A percentile compares a stretch with the other conserved stretches of the same genome.
Evolutionary conservation across 2,113 vertebrate genomes (phyloP).

Genomic region (Alaudala cheleensis): DNA sequence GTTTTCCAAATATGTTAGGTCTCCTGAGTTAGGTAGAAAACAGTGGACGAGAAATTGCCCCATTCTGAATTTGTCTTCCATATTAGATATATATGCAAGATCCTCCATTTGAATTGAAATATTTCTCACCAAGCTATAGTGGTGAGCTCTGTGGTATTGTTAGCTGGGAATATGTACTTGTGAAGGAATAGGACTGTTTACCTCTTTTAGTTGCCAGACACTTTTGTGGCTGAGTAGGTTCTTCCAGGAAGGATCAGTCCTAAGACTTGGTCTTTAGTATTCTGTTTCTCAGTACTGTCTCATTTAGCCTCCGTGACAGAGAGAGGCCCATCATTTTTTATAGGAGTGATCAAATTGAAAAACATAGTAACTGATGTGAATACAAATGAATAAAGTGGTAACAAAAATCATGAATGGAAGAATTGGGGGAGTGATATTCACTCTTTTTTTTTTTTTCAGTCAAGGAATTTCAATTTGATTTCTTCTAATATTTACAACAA

Average conservation of each 20-base stretch:
- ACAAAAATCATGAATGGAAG: not conserved
- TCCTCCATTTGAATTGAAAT: not conserved
- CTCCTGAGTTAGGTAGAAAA: not conserved
- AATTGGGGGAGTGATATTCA: rapidly evolving
- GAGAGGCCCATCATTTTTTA: rapidly evolving
- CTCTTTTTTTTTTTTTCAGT: not conserved
- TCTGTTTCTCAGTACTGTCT: not conserved
- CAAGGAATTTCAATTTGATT: not conserved
- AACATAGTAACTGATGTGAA: not conserved
- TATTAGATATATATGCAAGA: not conserved
- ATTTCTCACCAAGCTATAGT: not conserved
- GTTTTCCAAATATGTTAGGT: not conserved
- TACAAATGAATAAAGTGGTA: not conserved
- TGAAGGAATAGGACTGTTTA: not conserved
- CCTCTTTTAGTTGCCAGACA: not conserved
- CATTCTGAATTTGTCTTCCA: not conserved
- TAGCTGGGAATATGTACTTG: not conserved
- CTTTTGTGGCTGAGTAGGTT: not conserved
- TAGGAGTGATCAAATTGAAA: not conserved
- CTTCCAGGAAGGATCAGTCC: not conserved
- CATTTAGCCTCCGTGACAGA: not conserved
- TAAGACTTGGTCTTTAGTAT: not conserved
- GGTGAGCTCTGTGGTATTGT: not conserved
- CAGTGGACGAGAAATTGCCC: not conserved
- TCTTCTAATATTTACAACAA: not conserved